Conservation (phyloP, 1,140 invertebrate genomes). For the Ceratina japonica region DNA sequence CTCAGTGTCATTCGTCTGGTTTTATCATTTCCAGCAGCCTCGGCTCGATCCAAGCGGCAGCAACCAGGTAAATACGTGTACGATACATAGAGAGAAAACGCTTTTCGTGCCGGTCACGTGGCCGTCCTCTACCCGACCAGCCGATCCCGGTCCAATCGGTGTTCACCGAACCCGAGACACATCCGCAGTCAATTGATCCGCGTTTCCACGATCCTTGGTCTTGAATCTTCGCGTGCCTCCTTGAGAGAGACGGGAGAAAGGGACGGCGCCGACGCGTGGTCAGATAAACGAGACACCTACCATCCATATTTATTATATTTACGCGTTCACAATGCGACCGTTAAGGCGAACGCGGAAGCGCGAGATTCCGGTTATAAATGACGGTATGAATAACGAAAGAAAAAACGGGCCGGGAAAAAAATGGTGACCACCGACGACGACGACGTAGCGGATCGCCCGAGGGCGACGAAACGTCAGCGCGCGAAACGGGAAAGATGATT, state of each 20-base stretch:
- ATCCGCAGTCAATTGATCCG: conserved; percentile 20
- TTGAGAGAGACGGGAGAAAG: conserved; percentile 33
- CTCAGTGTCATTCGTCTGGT: conserved; percentile 60
- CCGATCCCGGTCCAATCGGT: background rate
- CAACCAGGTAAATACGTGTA: conserved; percentile 51
- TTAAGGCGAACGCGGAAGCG: conserved; percentile 69
- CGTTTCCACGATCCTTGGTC: conserved; percentile 53
- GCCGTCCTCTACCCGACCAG: background rate
- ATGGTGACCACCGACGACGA: conserved; percentile 33
- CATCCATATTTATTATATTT: conserved; percentile 68
- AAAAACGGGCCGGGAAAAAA: background rate
- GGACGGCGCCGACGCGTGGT: background rate
- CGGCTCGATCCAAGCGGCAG: conserved; percentile 41
- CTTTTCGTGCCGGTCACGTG: background rate
- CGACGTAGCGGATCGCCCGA: background rate
- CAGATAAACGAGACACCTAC: conserved; percentile 51
- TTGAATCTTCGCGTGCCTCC: conserved; percentile 59
- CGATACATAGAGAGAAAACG: conserved; percentile 6
- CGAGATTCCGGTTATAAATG: conserved; percentile 70
- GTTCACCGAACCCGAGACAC: background rate
- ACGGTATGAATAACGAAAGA: conserved; percentile 2
- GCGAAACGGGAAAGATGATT: conserved; percentile 12
- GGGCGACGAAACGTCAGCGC: conserved; percentile 5
- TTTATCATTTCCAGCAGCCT: conserved; percentile 59
- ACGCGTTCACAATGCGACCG: conserved; percentile 63